Percentiles rank a stretch among this genome's conserved stretches.
Conservation (phyloP, 2,797 vertebrate species). For the Myotis daubentonii region DNA sequence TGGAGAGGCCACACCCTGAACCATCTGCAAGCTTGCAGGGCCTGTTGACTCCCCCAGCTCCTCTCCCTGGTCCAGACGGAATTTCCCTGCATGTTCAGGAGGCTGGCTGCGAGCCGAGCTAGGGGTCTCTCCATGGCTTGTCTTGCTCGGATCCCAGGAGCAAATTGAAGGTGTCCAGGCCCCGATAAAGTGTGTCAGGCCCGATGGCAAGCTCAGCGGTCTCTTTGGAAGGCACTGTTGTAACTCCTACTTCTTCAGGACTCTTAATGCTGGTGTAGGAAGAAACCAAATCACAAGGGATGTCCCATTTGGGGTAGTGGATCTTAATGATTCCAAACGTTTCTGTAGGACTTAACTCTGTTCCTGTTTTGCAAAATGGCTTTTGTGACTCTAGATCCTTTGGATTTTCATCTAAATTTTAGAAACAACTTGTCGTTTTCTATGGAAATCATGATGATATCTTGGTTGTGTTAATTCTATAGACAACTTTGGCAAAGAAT, state of each 20-base stretch:
- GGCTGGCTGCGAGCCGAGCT: neutral
- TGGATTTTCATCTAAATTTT: neutral
- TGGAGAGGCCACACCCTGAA: neutral
- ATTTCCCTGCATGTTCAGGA: neutral
- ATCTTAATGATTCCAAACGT: neutral
- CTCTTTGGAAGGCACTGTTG: neutral
- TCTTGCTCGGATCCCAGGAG: neutral
- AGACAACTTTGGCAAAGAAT: neutral
- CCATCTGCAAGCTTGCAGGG: neutral
- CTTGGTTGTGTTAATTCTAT: neutral
- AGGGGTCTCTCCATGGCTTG: neutral
- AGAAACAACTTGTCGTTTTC: neutral
- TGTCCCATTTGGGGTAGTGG: neutral
- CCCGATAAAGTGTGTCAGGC: neutral
- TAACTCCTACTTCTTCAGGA: neutral
- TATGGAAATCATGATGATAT: neutral
- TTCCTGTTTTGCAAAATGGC: neutral
- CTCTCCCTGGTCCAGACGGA: neutral
- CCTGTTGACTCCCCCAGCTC: neutral
- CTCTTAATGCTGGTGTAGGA: neutral
- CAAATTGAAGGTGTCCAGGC: neutral
- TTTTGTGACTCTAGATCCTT: neutral
- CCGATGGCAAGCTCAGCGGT: neutral
- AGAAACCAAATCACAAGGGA: neutral
- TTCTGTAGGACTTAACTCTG: neutral